Evolutionary conservation across 2,797 vertebrate genomes (phyloP), one percentile per base, ranked within the genome.

Genomic region (Cottoperca gobio): DNA sequence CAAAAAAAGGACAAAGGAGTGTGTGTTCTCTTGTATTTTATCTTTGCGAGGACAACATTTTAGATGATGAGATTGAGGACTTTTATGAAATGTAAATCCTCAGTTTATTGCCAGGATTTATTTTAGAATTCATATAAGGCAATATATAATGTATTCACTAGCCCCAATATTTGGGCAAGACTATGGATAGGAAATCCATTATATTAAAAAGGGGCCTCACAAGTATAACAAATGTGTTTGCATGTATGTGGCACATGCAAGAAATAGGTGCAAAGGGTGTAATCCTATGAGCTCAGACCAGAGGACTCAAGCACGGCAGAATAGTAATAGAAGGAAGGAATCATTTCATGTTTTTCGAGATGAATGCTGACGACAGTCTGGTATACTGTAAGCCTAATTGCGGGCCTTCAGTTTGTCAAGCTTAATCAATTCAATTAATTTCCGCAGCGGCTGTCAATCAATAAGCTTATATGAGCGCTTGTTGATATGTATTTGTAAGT

Each of bases 371-470:
- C 81, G 67, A 49, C 39, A 48, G 48, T 0, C 55, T 24, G 35
- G 45, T 21, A 0, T 19, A 63, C 2, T 28, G 23, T 42, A 16
- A 61, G 52, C 45, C 23, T 57, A 52, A 83, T 28, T 64, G 71
- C 37, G 6, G 50, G 79, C 39, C 43, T 45, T 73, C 73, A 57
- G 58, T 67, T 75, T 69, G 52, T 79, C 61, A 68, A 55, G 42
- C 37, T 65, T 33, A 70, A 86, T 87, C 72, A 74, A 81, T 85
- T 14, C 23, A 6, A 39, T 48, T 63, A 6, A 68, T 75, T 72
- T 78, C 35, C 9, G 4, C 77, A 19, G 39, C 1, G 14, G 52
- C 50, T 62, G 46, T 62, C 78, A 75, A 72, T 79, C 73, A 75
- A 60, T 72, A 58, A 50, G 61, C 58, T 71, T 40, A 78, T 54